Percentiles rank a stretch among this genome's conserved stretches.
These are phyloP conservation scores for Melanotaenia parkinsoni DNA, from an alignment of 2,797 vertebrate genomes.

Conservation along the genomic window DNA sequence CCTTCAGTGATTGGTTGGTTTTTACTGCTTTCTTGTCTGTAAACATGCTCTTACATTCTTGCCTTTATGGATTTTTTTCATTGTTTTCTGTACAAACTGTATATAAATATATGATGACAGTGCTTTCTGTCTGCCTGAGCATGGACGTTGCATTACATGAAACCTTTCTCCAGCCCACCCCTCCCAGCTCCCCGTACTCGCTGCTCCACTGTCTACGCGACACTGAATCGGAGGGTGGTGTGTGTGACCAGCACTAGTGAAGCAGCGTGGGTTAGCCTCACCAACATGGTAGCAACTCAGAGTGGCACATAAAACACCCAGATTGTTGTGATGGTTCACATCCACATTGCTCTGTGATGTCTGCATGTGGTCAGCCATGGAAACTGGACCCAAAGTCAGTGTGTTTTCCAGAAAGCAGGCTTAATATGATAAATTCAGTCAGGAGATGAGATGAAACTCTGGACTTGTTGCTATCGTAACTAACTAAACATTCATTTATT, in stretches of 20 bases:
- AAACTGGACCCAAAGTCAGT: constrained; percentile 19
- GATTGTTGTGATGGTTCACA: neutral
- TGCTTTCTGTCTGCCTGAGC: constrained; percentile 81
- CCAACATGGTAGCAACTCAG: neutral
- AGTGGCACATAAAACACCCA: constrained; percentile 8
- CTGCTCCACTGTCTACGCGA: constrained; percentile 61
- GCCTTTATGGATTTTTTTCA: constrained; percentile 68
- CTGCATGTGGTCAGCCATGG: constrained; percentile 10
- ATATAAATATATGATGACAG: constrained; percentile 83
- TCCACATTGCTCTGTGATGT: constrained; percentile 1
- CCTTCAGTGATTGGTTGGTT: constrained; percentile 54
- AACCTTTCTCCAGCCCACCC: constrained; percentile 43
- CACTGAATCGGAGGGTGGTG: constrained; percentile 42
- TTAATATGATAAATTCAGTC: neutral
- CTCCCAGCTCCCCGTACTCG: constrained; percentile 43
- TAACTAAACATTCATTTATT: too few species aligned
- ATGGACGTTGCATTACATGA: constrained; percentile 76
- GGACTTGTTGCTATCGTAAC: too few species aligned
- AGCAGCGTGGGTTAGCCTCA: constrained; percentile 21
- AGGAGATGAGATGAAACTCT: neutral
- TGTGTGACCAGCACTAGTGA: constrained; percentile 5
- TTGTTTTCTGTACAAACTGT: constrained; percentile 84
- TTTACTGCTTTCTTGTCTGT: constrained; percentile 61
- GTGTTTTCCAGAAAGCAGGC: neutral
- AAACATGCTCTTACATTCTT: constrained; percentile 67